Base-by-base conservation (phyloP, 2,797 vertebrate genomes). In the Ceyx erithaca region DNA sequence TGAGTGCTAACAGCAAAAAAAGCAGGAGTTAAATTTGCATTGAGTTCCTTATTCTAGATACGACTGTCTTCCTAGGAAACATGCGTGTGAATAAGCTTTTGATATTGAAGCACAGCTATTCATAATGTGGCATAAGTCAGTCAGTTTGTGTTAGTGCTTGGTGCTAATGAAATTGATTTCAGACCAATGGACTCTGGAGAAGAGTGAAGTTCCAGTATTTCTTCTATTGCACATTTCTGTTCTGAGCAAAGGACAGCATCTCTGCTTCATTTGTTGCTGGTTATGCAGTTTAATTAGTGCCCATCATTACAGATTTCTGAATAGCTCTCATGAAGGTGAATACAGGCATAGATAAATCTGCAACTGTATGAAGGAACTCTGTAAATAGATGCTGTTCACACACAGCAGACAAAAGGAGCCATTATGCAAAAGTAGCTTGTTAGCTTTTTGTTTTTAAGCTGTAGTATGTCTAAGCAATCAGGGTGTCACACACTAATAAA, bases 361-460 rank as follows among this genome's bases (percentile, higher is more conserved):
- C 37, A 83, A 10, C 45, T 86, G 84, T 78, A 54, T 58, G 40
- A 77, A 87, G 92, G 49, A 75, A 4, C 45, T 80, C 80, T 57
- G 68, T 91, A 85, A 88, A 31, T 70, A 73, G 86, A 90, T 95
- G 92, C 75, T 82, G 54, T 26, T 93, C 87, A 17, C 61, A 55
- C 25, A 26, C 0, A 1, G 49, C 40, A 78, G 88, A 91, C 81
- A 85, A 86, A 87, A 87, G 80, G 49, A 41, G 45, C 40, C 67
- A 83, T 90, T 94, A 64, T 87, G 49, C 75, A 88, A 82, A 87
- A 91, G 80, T 92, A 94, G 77, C 79, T 96, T 95, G 85, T 95
- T 96, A 95, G 92, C 91, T 92, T 96, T 96, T 85, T 91, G 83
- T 87, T 90, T 87, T 75, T 48, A 93, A 96, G 67, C 66, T 58